Percentiles rank a stretch among this genome's conserved stretches.
Evolutionary conservation across 2,113 vertebrate genomes (phyloP).

Genomic region (Capra hircus): DNA sequence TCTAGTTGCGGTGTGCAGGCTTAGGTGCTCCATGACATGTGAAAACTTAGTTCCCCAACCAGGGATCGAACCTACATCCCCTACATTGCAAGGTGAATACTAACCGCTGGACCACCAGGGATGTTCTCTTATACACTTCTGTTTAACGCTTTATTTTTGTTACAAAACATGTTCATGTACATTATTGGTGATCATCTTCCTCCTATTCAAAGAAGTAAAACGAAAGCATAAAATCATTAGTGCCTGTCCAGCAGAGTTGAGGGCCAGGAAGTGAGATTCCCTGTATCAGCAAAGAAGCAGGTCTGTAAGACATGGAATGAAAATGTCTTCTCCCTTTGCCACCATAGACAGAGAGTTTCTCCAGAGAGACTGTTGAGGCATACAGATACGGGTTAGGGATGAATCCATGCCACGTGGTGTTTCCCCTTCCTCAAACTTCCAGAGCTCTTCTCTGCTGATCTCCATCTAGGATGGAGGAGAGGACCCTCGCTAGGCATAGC

Average conservation of each 20-base stretch:
- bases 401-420: fast-evolving
- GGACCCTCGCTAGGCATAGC: neutral
- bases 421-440: neutral
- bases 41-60: neutral
- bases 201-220: neutral
- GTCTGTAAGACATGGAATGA: neutral
- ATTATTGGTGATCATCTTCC: neutral
- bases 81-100: neutral
- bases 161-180: neutral
- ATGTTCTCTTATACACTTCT: neutral
- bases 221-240: neutral
- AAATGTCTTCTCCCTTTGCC: neutral
- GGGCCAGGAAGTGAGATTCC: neutral
- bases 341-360: neutral
- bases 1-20: neutral
- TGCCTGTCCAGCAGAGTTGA: neutral
- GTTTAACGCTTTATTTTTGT: neutral
- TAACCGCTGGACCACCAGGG: neutral
- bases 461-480: neutral
- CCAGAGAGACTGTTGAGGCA: neutral
- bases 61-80: neutral
- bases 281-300: neutral
- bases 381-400: neutral
- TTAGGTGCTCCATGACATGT: neutral
- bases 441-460: neutral